These are phyloP conservation scores for Toxotes jaculatrix DNA, from an alignment of 2,113 vertebrate genomes.

Conservation along the genomic window DNA sequence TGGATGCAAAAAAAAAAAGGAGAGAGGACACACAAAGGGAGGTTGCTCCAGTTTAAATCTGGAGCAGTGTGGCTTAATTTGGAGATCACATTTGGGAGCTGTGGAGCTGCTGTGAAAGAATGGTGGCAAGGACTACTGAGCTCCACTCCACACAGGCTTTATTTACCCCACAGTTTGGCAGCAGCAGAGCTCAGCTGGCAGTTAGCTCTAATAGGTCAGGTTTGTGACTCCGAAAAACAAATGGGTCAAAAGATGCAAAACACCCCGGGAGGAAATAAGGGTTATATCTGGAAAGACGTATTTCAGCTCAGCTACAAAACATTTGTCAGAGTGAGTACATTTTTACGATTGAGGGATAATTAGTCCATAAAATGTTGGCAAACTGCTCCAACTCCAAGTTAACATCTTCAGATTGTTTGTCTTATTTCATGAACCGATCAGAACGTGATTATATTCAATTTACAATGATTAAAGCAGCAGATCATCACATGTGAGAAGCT, in stretches of 20 bases:
- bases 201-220: conserved; percentile 37
- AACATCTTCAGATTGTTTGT: neutral
- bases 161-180: conserved; percentile 51
- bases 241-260: conserved; percentile 15
- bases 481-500: neutral
- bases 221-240: conserved; percentile 26
- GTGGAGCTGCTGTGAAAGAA: conserved; percentile 35
- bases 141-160: conserved; percentile 41
- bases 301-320: neutral
- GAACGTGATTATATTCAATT: neutral
- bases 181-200: conserved; percentile 55
- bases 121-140: conserved; percentile 20
- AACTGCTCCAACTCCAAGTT: too few relatives aligned
- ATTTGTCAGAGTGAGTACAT: neutral
- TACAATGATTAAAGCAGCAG: neutral
- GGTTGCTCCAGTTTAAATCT: conserved; percentile 61
- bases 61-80: conserved; percentile 64
- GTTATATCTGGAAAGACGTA: neutral
- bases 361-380: neutral
- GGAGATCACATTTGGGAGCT: conserved; percentile 36
- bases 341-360: neutral
- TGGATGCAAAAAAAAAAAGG: neutral
- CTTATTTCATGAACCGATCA: neutral
- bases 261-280: neutral
- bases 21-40: conserved; percentile 13